Percentiles rank a stretch among this genome's conserved stretches.
Conservation (phyloP, 2,797 vertebrate species). For the Hippocampus kuda region DNA sequence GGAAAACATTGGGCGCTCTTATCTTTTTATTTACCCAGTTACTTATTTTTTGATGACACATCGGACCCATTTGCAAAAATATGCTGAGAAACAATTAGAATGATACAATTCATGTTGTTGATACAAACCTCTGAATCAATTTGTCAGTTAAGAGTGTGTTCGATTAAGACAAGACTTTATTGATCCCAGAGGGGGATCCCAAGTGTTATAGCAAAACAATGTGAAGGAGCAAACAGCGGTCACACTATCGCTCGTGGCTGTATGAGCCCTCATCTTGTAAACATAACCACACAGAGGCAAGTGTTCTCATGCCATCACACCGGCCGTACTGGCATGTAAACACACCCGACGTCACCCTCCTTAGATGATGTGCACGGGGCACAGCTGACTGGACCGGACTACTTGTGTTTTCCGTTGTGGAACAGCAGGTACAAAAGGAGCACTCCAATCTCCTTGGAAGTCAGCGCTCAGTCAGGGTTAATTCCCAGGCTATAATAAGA, state of each 20-base stretch:
- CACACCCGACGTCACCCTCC: background rate
- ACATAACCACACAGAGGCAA: background rate
- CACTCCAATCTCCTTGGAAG: background rate
- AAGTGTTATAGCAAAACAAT: background rate
- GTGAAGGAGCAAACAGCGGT: background rate
- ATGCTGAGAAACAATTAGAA: background rate
- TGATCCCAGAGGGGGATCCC: background rate
- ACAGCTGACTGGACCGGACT: background rate
- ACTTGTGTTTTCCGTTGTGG: background rate
- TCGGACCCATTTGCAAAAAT: too few relatives aligned
- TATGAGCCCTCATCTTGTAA: background rate
- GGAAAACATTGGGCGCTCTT: too few relatives aligned
- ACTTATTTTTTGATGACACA: too few relatives aligned
- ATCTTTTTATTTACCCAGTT: too few relatives aligned
- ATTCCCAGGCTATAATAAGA: slow-evolving; percentile 4
- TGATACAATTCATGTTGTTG: background rate
- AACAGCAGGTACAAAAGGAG: background rate
- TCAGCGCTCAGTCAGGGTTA: background rate
- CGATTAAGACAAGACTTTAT: background rate
- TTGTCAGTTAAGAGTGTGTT: background rate
- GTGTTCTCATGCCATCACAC: background rate
- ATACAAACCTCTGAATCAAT: background rate
- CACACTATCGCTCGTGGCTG: background rate
- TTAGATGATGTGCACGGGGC: background rate
- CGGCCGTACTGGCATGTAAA: background rate